phyloP scores from a whole-genome alignment of 2,888 invertebrate genomes.

The Falcaria lacertinaria region DNA sequence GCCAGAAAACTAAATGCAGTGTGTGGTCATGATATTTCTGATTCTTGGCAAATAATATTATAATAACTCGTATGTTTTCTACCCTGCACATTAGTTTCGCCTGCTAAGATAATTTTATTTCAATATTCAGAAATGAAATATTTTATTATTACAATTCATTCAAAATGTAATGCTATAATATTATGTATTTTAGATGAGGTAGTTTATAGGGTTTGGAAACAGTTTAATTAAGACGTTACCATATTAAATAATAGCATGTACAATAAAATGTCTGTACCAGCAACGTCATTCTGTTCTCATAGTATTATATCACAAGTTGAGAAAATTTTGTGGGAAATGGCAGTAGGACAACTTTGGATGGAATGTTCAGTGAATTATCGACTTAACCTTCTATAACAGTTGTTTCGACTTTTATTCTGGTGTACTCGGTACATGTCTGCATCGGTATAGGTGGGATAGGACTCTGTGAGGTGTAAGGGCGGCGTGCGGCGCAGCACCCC shows the following conservation, averaged over 20 bases:
- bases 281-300: conserved; percentile 17
- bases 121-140: conserved; percentile 34
- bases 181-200: conserved; percentile 56
- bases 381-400: conserved; percentile 35
- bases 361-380: conserved; percentile 26
- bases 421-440: conserved; percentile 32
- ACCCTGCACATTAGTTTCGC: conserved; percentile 70
- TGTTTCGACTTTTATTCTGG: conserved; percentile 32
- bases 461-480: conserved; percentile 43
- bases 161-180: conserved; percentile 41
- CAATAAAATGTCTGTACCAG: conserved; percentile 23
- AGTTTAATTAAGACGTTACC: conserved; percentile 57
- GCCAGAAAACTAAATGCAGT: conserved; percentile 47
- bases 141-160: conserved; percentile 75
- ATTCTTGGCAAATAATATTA: conserved; percentile 36
- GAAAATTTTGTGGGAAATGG: conserved; percentile 19
- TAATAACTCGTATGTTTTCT: conserved; percentile 18
- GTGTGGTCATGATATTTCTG: conserved; percentile 55
- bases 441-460: conserved; percentile 37
- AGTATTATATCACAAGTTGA: conserved; percentile 45
- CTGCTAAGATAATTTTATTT: conserved; percentile 29
- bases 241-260: conserved; percentile 34
- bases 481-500: conserved; percentile 66
- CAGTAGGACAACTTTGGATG: conserved; percentile 29
- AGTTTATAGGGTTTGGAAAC: conserved; percentile 64